Evolutionary conservation across 2,888 invertebrate genomes (phyloP).

Genomic region (Villa cingulata): DNA sequence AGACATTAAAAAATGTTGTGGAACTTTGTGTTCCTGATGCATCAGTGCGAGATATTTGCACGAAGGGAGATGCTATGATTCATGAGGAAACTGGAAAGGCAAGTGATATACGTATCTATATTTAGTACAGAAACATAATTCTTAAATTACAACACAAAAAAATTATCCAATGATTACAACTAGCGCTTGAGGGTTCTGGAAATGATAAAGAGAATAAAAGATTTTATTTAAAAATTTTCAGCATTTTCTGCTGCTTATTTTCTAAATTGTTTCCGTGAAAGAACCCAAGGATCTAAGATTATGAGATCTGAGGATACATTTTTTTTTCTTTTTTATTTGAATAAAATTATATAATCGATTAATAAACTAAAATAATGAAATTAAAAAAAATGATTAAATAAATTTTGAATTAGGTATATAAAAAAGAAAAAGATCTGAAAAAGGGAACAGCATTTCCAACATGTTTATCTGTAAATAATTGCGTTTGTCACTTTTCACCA

Average conservation of each 20-base stretch:
- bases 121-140: background rate
- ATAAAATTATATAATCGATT: too few species aligned
- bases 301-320: slow-evolving; percentile 36
- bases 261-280: slow-evolving; percentile 10
- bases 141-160: background rate
- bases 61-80: slow-evolving; percentile 76
- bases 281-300: slow-evolving; percentile 33
- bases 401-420: slow-evolving; percentile 45
- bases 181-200: slow-evolving; percentile 27
- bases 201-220: slow-evolving; percentile 7
- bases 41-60: slow-evolving; percentile 83
- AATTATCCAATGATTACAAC: slow-evolving; percentile 33
- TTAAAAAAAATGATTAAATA: too few species aligned
- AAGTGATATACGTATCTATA: slow-evolving; percentile 16
- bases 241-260: slow-evolving; percentile 15
- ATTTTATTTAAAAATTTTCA: slow-evolving; percentile 5
- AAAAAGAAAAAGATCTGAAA: slow-evolving; percentile 95
- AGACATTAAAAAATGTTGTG: slow-evolving; percentile 75
- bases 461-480: slow-evolving; percentile 96
- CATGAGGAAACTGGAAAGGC: slow-evolving; percentile 88
- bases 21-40: slow-evolving; percentile 77
- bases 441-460: slow-evolving; percentile 99
- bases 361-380: too few species aligned
- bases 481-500: slow-evolving; percentile 98
- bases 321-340: too few species aligned